A percentile compares a stretch with the other conserved stretches of the same genome.
These are phyloP conservation scores for Rousettus madagascariensis DNA, from an alignment of 2,797 vertebrate genomes.

Conservation along the genomic window DNA sequence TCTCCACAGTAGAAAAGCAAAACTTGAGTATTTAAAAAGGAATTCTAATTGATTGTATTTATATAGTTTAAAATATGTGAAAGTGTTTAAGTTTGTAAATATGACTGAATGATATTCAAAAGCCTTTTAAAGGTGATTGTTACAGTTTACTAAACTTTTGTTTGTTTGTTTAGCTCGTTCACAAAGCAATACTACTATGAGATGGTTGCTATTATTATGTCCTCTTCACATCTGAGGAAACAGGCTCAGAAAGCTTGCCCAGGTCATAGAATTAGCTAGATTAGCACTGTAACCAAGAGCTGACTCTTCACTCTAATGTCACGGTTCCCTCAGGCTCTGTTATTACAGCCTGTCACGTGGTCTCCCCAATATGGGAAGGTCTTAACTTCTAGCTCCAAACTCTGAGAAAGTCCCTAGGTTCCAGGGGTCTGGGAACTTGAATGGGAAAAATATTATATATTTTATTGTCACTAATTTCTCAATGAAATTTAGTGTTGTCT, in stretches of 20 bases:
- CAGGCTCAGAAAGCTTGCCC: background rate
- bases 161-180: too few relatives aligned
- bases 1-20: background rate
- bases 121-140: background rate
- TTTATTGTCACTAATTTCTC: background rate
- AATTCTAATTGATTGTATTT: background rate
- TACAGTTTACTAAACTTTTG: background rate
- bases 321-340: fast-evolving
- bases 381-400: background rate
- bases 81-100: background rate
- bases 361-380: background rate
- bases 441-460: background rate
- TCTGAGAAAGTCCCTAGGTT: background rate
- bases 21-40: background rate
- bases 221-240: too few relatives aligned
- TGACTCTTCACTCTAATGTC: background rate
- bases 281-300: background rate
- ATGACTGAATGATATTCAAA: background rate
- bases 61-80: background rate
- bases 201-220: too few relatives aligned
- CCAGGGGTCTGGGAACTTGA: background rate
- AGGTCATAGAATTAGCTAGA: background rate
- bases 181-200: too few relatives aligned
- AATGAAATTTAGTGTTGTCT: background rate
- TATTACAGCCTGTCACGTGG: background rate